Conservation (phyloP, 2,797 vertebrate species). For the Acrossocheilus fasciatus region DNA sequence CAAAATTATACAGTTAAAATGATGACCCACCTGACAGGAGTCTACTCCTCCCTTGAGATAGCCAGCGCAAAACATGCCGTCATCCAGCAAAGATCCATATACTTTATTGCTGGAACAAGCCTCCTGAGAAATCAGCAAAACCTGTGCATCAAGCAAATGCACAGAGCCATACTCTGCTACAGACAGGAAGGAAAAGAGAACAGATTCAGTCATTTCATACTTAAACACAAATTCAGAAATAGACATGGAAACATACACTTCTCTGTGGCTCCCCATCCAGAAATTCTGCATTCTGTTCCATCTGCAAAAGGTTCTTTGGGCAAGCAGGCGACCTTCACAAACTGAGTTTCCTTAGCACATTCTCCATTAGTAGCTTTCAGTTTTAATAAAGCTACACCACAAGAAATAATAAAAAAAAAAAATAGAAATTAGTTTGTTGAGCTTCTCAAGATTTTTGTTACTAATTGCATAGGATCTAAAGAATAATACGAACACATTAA, state of each 20-base stretch:
- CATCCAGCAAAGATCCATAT: constrained; percentile 77
- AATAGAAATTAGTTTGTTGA: background rate
- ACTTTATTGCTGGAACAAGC: constrained; percentile 77
- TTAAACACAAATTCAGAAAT: background rate
- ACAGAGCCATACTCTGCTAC: constrained; percentile 70
- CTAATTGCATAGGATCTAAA: background rate
- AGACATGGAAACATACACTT: constrained; percentile 71
- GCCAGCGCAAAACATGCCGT: constrained; percentile 80
- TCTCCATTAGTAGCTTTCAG: constrained; percentile 78
- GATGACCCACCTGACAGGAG: constrained; percentile 79
- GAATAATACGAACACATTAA: background rate
- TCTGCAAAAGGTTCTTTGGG: constrained; percentile 75
- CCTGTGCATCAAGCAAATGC: constrained; percentile 86
- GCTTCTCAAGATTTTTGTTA: background rate
- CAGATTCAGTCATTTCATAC: background rate
- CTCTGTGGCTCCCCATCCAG: constrained; percentile 92
- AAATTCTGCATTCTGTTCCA: constrained; percentile 87
- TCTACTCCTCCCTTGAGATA: constrained; percentile 79
- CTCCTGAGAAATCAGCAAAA: constrained; percentile 85
- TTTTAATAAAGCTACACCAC: constrained; percentile 83
- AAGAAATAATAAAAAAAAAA: background rate
- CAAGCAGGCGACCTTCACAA: constrained; percentile 88
- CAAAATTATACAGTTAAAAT: background rate
- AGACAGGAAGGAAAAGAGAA: background rate
- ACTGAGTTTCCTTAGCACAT: constrained; percentile 88